Conservation (phyloP, 2,888 invertebrate genomes). For the Thymelicus acteon region DNA sequence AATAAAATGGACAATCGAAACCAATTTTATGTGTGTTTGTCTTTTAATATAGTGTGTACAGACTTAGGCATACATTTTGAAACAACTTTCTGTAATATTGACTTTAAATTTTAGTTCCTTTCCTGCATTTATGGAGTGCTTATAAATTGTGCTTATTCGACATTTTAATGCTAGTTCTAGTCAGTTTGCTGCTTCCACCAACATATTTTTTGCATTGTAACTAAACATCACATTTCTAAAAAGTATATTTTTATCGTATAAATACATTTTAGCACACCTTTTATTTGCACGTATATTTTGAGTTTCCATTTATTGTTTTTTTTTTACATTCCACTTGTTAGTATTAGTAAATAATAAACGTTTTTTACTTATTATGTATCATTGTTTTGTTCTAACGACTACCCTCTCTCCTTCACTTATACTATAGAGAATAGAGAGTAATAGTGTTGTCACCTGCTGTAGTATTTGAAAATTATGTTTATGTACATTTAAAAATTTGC, state of each 20-base stretch:
- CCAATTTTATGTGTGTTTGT: too few species aligned
- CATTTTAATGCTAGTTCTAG: slow-evolving; percentile 68
- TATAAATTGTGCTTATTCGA: slow-evolving; percentile 52
- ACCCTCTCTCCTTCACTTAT: not conserved
- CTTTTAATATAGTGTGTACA: not conserved
- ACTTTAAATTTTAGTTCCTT: slow-evolving; percentile 60
- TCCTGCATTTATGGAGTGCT: slow-evolving; percentile 64
- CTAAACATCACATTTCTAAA: slow-evolving; percentile 63
- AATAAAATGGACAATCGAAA: too few species aligned
- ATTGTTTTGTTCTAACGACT: slow-evolving; percentile 33
- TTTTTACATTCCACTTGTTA: slow-evolving; percentile 63
- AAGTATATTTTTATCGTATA: slow-evolving; percentile 42
- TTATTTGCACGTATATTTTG: slow-evolving; percentile 57
- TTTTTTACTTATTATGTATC: slow-evolving; percentile 50
- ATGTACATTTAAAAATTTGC: too few species aligned
- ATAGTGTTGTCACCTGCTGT: not conserved
- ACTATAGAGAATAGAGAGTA: not conserved
- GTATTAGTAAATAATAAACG: slow-evolving; percentile 54
- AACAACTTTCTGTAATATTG: not conserved
- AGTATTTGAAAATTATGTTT: too few species aligned
- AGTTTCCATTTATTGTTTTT: slow-evolving; percentile 47
- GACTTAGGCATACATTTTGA: not conserved
- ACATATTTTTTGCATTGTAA: slow-evolving; percentile 45
- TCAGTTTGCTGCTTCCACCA: slow-evolving; percentile 68
- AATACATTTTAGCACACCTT: slow-evolving; percentile 50